Percentiles rank a stretch among this genome's conserved stretches.
Conservation (phyloP, 2,888 invertebrate species). For the Tenthredo mesomela region DNA sequence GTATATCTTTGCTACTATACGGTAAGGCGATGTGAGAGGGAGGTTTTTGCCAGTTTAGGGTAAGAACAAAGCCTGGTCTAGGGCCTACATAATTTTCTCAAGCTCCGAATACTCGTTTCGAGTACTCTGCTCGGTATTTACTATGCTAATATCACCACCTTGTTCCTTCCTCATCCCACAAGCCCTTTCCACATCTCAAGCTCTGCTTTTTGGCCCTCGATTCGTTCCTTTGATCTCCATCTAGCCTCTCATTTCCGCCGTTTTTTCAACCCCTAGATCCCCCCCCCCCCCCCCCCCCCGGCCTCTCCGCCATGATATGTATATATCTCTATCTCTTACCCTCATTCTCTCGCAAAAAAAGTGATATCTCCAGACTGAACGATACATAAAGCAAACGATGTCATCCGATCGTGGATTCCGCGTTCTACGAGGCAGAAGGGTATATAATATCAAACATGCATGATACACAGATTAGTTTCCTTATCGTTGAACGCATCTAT, state of each 20-base stretch:
- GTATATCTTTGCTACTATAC: background rate
- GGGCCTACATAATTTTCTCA: background rate
- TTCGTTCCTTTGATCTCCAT: slow-evolving; percentile 16
- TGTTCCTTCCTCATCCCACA: background rate
- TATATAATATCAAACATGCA: slow-evolving; percentile 6
- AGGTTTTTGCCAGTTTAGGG: background rate
- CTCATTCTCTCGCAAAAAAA: background rate
- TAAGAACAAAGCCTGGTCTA: slow-evolving; percentile 27
- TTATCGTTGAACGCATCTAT: background rate
- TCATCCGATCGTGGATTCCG: background rate
- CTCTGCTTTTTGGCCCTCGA: background rate
- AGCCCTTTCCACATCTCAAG: background rate
- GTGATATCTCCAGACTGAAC: background rate
- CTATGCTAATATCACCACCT: slow-evolving; percentile 29
- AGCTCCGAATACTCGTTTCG: background rate
- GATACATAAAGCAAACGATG: slow-evolving; percentile 1
- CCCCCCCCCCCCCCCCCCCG: no score
- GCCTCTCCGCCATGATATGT: no score
- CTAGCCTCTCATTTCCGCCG: background rate
- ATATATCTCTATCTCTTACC: background rate
- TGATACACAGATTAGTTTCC: slow-evolving; percentile 8
- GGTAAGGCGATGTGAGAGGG: no score
- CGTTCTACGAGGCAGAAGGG: background rate
- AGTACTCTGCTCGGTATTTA: slow-evolving; percentile 30
- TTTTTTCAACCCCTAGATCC: background rate